Evolutionary conservation across 2,888 invertebrate species (phyloP).

Genomic region (Seira musarum): DNA sequence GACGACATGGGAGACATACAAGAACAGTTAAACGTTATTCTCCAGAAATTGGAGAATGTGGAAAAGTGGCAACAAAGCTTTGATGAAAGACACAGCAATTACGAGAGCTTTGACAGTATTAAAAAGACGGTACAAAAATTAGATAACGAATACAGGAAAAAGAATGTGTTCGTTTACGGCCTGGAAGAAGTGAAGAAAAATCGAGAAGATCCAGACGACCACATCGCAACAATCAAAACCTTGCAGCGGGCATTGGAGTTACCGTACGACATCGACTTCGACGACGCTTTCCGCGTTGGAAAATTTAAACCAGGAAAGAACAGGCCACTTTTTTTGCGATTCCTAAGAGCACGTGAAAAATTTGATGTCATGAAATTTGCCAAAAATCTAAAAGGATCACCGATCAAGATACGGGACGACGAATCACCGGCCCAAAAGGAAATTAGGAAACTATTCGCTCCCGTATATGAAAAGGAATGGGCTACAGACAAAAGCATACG

Average conservation of each 20-base stretch:
- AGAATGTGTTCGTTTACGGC: slow-evolving; percentile 2
- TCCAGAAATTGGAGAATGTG: too few species aligned
- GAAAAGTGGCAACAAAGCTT: too few species aligned
- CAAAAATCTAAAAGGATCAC: background rate
- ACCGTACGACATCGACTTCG: background rate
- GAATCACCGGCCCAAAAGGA: background rate
- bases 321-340: background rate
- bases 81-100: too few species aligned
- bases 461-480: slow-evolving; percentile 8
- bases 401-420: background rate
- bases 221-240: background rate
- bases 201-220: background rate
- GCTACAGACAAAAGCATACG: background rate
- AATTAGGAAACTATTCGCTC: background rate
- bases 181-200: background rate
- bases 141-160: background rate
- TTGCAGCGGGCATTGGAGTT: background rate
- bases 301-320: background rate
- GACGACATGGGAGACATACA: too few species aligned
- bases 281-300: background rate
- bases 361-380: background rate
- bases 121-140: too few species aligned
- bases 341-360: slow-evolving; percentile 8
- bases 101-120: too few species aligned
- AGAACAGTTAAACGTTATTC: too few species aligned